These are phyloP conservation scores for Rattus norvegicus DNA, from an alignment of 2,113 vertebrate species.

Conservation along the genomic window GRCr8 NC_086026.1:58018501-58019000, in stretches of 20 bases:
- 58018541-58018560: conserved; percentile 41
- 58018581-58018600: conserved; percentile 69
- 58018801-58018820: conserved; percentile 47
- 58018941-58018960: not conserved
- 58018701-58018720: too few relatives aligned
- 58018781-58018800: conserved; percentile 39
- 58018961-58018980: not conserved
- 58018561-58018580: conserved; percentile 62
- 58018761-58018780: conserved; percentile 39
- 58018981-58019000: not conserved
- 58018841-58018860: not conserved
- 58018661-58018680: too few relatives aligned
- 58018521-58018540: conserved; percentile 3
- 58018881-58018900: not conserved
- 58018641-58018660: too few relatives aligned
- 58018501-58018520: not conserved
- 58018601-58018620: not conserved
- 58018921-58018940: not conserved
- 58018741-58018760: conserved; percentile 25
- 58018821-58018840: not conserved
- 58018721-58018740: not conserved
- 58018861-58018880: not conserved
- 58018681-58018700: not conserved
- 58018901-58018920: not conserved
- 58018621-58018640: not conserved